phyloP scores from a whole-genome alignment of 1,140 invertebrate genomes.

The Littorina saxatilis region DNA sequence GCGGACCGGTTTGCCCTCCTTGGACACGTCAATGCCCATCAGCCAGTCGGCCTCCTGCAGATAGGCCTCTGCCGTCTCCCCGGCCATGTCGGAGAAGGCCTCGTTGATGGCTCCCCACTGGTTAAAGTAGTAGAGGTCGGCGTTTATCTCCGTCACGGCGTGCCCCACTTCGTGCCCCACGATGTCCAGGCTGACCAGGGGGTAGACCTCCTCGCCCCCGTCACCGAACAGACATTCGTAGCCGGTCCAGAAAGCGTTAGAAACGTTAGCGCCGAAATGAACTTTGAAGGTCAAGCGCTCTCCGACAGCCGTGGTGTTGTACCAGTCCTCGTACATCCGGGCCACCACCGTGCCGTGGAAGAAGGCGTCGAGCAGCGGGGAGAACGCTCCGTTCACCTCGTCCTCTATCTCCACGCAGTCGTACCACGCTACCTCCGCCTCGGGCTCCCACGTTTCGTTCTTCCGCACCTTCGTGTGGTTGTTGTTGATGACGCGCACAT shows the following conservation, averaged over 20 bases:
- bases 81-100: constrained; percentile 61
- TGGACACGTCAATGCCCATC: constrained; percentile 43
- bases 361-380: constrained; percentile 52
- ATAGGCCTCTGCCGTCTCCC: constrained; percentile 53
- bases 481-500: constrained; percentile 57
- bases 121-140: constrained; percentile 48
- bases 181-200: constrained; percentile 47
- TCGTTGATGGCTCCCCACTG: constrained; percentile 60
- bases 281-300: constrained; percentile 47
- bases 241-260: constrained; percentile 44
- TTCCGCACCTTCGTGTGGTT: constrained; percentile 20
- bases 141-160: constrained; percentile 52
- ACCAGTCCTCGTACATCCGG: constrained; percentile 53
- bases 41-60: constrained; percentile 40
- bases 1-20: constrained; percentile 37
- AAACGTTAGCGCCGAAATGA: constrained; percentile 50
- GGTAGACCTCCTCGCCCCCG: constrained; percentile 43
- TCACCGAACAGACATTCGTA: constrained; percentile 48
- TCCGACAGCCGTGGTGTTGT: constrained; percentile 25
- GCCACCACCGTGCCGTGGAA: constrained; percentile 44
- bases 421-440: constrained; percentile 5
- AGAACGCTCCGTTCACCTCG: constrained; percentile 51
- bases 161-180: constrained; percentile 57
- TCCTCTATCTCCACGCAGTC: constrained; percentile 40
- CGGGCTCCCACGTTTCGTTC: constrained; percentile 20